Evolutionary conservation across 2,113 vertebrate species (phyloP).

Genomic region (Ctenomys sociabilis): DNA sequence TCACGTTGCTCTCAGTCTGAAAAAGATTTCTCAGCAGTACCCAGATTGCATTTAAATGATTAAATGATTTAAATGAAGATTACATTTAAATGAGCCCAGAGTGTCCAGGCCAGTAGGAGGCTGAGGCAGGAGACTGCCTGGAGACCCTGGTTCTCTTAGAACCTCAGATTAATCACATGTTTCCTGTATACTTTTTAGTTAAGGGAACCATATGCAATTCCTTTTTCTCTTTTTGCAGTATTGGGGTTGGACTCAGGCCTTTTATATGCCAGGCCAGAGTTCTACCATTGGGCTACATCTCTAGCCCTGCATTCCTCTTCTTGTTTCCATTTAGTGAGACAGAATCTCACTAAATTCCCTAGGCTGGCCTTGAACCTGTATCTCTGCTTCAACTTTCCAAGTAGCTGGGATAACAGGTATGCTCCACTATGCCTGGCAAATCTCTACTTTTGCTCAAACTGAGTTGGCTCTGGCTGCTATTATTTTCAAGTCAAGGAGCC

Average conservation of each 20-base stretch:
- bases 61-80: too few relatives aligned
- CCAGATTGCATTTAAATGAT: too few relatives aligned
- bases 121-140: background rate
- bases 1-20: slow-evolving; percentile 2
- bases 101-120: background rate
- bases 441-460: background rate
- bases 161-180: background rate
- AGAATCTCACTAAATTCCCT: background rate
- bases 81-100: background rate
- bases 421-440: background rate
- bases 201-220: background rate
- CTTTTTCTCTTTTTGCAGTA: background rate
- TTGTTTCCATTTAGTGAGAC: background rate
- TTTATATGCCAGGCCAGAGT: background rate
- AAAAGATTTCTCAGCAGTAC: background rate
- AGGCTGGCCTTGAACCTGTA: background rate
- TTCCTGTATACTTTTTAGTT: background rate
- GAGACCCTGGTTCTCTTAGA: background rate
- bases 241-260: background rate
- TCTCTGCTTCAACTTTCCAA: background rate
- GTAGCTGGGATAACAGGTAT: background rate
- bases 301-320: too few relatives aligned
- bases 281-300: background rate
- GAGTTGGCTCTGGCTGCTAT: background rate
- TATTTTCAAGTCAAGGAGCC: background rate